These are phyloP conservation scores for Agrotis segetum DNA, from an alignment of 2,888 invertebrate genomes.

Conservation along the genomic window DNA sequence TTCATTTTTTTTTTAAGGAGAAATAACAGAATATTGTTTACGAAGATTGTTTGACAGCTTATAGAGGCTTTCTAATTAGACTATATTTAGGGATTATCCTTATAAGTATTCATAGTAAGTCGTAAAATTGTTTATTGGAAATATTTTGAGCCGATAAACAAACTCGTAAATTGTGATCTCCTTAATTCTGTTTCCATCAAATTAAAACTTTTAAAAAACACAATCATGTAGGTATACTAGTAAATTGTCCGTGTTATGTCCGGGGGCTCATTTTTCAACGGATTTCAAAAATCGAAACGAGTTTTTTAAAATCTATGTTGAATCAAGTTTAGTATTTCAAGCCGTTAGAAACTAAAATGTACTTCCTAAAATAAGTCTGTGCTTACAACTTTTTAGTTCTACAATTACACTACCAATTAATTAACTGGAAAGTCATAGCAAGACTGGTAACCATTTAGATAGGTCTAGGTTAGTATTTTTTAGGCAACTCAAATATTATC, in stretches of 20 bases:
- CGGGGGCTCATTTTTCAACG: too few species aligned
- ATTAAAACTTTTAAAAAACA: background rate
- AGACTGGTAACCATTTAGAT: too few species aligned
- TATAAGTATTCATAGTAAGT: conserved; percentile 13
- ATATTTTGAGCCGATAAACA: conserved; percentile 19
- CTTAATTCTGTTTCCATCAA: conserved; percentile 8
- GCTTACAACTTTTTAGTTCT: too few species aligned
- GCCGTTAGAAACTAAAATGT: background rate
- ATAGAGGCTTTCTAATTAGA: conserved; percentile 9
- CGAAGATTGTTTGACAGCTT: background rate
- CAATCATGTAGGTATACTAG: background rate
- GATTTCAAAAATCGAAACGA: too few species aligned
- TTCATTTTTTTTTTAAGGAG: background rate
- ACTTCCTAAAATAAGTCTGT: too few species aligned
- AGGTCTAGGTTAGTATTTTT: too few species aligned
- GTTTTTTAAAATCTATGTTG: too few species aligned
- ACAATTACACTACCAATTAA: too few species aligned
- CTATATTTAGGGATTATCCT: conserved; percentile 24
- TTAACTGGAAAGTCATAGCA: too few species aligned
- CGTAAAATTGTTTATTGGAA: conserved; percentile 26
- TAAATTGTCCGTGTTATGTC: background rate
- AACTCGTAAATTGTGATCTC: conserved; percentile 8
- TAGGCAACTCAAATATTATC: too few species aligned
- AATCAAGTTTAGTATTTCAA: background rate
- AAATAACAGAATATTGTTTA: background rate